Base-by-base conservation (phyloP, 1,140 invertebrate species). In the Drosophila watanabei region DNA sequence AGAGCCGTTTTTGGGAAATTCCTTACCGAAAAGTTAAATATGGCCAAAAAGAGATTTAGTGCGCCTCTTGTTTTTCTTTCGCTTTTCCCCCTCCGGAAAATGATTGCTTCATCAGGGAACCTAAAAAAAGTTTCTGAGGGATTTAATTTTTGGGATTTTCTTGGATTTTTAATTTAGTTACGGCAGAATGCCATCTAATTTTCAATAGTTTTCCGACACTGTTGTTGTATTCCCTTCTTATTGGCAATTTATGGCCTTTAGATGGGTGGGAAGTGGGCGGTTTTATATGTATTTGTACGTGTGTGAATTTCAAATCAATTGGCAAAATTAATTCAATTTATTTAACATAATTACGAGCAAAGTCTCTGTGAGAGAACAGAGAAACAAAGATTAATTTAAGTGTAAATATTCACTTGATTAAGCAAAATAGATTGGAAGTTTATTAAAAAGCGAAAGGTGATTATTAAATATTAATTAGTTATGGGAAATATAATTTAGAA, bases 31-130 rank as follows among this genome's bases (percentile, higher is more conserved):
- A 60, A 58, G 66, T 73, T 60, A 65, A 58, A 73, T 54, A 75
- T 58, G 71, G 35, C 68, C 68, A 46, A 76, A 58, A 54, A 58
- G 54, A 79, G 41, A 45, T 80, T 80, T 61, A 89, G 86, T 79
- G 71, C 49, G 32, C 32, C 35, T 69, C 39, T 56, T 71, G 68
- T 71, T 73, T 71, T 76, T 76, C 49, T 65, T 60, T 49, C 14
- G 54, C 58, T 68, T 75, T 52, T 52, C 49, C 49, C 68, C 61
- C 61, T 61, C 65, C 65, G 13, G 59, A 78, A 63, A 62, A 61
- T 64, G 68, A 86, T 82, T 75, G 75, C 83, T 71, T 72, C 83
- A 86, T 63, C 32, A 28, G 39, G 39, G 6, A 32, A n/a, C 41
- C 39, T 43, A 18, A 7, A 24, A 14, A 56, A 33, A 14, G 20